phyloP scores from a whole-genome alignment of 2,797 vertebrate genomes.

The Acipenser ruthenus region DNA sequence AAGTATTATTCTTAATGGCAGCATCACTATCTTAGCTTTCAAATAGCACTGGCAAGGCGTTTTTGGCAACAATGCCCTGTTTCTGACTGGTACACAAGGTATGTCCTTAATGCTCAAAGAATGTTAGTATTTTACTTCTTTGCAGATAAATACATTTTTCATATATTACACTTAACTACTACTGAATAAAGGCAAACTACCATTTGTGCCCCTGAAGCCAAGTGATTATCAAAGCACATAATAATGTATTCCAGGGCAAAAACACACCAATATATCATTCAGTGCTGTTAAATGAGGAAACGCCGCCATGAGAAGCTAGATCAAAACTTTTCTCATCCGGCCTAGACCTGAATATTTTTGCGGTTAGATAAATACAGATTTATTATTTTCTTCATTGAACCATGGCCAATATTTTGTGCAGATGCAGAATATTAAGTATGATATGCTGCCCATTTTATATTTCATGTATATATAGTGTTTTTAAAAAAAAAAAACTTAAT shows the following conservation, averaged over 20 bases:
- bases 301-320: not conserved
- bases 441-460: not conserved
- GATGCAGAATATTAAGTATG: not conserved
- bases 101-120: not conserved
- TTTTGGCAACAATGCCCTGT: not conserved
- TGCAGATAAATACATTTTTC: not conserved
- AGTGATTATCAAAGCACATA: slow-evolving; percentile 63
- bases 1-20: slow-evolving; percentile 11
- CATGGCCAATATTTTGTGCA: not conserved
- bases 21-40: slow-evolving; percentile 1
- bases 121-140: not conserved
- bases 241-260: slow-evolving; percentile 50
- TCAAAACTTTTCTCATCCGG: not conserved
- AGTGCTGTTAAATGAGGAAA: slow-evolving; percentile 50
- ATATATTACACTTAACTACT: not conserved
- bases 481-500: not conserved
- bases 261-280: slow-evolving; percentile 51
- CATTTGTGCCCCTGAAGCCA: not conserved
- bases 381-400: not conserved
- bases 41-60: not conserved
- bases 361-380: not conserved
- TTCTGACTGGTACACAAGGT: slow-evolving; percentile 7
- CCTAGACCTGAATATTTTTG: not conserved
- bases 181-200: slow-evolving; percentile 1
- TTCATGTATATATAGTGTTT: not conserved